Percentiles rank a stretch among this genome's conserved stretches.
These are phyloP conservation scores for Ectobius pallidus DNA, from an alignment of 2,888 invertebrate genomes.

Conservation along the genomic window DNA sequence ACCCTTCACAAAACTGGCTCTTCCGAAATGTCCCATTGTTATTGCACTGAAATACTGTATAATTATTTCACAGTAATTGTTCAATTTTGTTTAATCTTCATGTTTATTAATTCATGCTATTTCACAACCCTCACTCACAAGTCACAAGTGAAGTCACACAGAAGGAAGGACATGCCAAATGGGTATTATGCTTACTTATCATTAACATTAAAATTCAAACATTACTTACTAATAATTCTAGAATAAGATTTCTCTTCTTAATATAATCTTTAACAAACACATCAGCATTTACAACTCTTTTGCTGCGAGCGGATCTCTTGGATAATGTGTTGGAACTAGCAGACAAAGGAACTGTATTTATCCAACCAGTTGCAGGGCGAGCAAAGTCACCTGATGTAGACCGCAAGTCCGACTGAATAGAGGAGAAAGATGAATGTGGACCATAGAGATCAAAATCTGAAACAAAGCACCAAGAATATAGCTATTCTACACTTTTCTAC, in stretches of 20 bases:
- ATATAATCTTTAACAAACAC: conserved; percentile 94
- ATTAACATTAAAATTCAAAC: conserved; percentile 4
- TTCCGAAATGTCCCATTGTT: too few species aligned
- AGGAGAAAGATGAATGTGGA: conserved; percentile 48
- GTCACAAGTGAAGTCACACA: too few species aligned
- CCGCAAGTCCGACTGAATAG: conserved; percentile 47
- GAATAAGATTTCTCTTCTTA: conserved; percentile 89
- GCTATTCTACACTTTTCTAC: too few species aligned
- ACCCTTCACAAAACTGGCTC: too few species aligned
- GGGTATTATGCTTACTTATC: too few species aligned
- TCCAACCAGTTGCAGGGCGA: conserved; percentile 72
- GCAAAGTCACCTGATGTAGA: conserved; percentile 43
- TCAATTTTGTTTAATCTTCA: too few species aligned
- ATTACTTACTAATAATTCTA: conserved; percentile 86
- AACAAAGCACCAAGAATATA: too few species aligned
- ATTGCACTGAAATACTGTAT: too few species aligned
- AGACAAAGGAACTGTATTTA: conserved; percentile 87
- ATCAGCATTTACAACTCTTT: conserved; percentile 62
- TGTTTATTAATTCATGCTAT: too few species aligned
- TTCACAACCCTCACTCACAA: too few species aligned
- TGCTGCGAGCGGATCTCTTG: conserved; percentile 58
- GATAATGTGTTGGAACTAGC: conserved; percentile 70
- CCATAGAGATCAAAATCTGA: conserved; percentile 55
- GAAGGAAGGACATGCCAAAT: too few species aligned
- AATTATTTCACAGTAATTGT: too few species aligned